Percentiles rank a stretch among this genome's conserved stretches.
Conservation (phyloP, 2,113 vertebrate species). For the Toxotes jaculatrix region DNA sequence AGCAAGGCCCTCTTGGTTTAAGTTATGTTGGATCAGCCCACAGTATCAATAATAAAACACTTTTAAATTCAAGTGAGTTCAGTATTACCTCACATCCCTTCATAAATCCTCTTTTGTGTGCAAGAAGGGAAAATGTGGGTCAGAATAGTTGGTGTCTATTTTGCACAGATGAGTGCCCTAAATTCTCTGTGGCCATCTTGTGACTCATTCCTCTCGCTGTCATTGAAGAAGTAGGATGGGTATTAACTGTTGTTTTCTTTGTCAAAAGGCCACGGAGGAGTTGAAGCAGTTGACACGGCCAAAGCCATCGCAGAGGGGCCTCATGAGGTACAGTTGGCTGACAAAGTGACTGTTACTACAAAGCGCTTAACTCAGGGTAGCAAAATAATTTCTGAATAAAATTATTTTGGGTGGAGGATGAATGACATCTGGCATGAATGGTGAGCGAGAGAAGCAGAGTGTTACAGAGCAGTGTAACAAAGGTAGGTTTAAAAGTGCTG, state of each 20-base stretch:
- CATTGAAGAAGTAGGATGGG: neutral
- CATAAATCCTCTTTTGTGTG: neutral
- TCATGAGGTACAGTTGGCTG: slow-evolving; percentile 59
- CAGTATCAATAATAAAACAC: neutral
- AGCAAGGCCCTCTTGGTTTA: too few species aligned
- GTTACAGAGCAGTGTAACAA: neutral
- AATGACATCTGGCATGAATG: neutral
- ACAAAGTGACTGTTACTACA: neutral
- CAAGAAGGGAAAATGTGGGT: neutral
- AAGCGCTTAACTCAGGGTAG: neutral
- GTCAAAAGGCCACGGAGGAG: slow-evolving; percentile 66
- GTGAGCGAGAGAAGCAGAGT: neutral
- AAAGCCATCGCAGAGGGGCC: slow-evolving; percentile 63
- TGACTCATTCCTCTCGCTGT: neutral
- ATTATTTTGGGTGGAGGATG: too few species aligned
- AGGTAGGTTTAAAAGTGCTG: neutral
- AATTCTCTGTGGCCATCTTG: neutral
- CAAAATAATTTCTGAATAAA: neutral
- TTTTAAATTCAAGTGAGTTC: neutral
- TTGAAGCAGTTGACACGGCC: slow-evolving; percentile 58
- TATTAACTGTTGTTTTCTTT: neutral
- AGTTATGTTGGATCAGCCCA: neutral
- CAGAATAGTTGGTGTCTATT: neutral
- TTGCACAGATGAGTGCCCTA: neutral
- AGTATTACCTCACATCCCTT: neutral